These are phyloP conservation scores for Crotalus horridus DNA, from an alignment of 2,113 vertebrate species.

Conservation along the genomic window DNA sequence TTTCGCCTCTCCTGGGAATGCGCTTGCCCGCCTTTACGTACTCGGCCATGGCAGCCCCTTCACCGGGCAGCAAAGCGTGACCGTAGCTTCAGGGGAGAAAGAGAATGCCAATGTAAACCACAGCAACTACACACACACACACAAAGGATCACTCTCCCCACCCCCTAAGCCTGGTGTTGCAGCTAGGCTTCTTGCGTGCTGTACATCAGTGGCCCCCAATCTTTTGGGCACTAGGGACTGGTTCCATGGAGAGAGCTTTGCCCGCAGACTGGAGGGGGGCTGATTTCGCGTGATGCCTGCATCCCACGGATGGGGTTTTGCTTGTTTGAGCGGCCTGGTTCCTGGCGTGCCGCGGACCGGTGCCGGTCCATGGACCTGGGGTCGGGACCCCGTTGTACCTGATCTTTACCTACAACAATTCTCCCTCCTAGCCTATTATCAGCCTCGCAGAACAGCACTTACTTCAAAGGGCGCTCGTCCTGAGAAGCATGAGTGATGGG, in stretches of 20 bases:
- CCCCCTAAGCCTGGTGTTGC: not conserved
- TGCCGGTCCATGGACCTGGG: too few species aligned
- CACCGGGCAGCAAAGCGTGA: constrained; percentile 92
- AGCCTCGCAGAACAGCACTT: constrained; percentile 59
- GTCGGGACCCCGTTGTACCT: too few species aligned
- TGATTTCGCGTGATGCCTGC: too few species aligned
- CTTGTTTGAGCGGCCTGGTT: too few species aligned
- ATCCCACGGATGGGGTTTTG: too few species aligned
- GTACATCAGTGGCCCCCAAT: not conserved
- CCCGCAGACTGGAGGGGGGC: too few species aligned
- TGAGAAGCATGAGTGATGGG: constrained; percentile 88
- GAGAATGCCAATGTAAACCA: fast-evolving
- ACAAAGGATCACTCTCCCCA: not conserved
- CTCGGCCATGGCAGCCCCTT: constrained; percentile 97
- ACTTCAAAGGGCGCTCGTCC: constrained; percentile 93
- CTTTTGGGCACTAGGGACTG: not conserved
- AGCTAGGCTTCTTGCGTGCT: not conserved
- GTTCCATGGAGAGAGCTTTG: too few species aligned
- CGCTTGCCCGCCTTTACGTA: constrained; percentile 97
- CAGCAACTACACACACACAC: not conserved
- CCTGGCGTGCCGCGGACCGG: too few species aligned
- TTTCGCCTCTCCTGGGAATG: constrained; percentile 97
- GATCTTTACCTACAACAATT: not conserved
- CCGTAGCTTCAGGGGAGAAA: constrained; percentile 78
- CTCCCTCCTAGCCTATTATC: not conserved